Conservation (phyloP, 2,888 invertebrate species). For the Drosophila prolongata region DNA sequence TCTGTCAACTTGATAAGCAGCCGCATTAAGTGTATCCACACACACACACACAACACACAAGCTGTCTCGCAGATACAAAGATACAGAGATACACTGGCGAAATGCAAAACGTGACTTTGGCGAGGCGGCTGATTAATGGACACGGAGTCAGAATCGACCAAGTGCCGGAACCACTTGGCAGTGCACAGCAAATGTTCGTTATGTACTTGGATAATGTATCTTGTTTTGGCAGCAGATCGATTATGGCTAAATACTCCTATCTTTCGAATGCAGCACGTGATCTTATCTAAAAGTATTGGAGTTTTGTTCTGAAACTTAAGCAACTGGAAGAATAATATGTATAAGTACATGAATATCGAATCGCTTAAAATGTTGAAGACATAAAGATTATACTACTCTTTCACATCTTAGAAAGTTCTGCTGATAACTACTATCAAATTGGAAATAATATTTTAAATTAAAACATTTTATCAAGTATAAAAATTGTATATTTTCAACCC, state of each 20-base stretch:
- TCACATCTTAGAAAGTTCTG: too few species aligned
- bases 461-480: too few species aligned
- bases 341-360: too few species aligned
- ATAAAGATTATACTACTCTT: too few species aligned
- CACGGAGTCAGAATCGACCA: conserved; percentile 19
- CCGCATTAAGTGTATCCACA: conserved; percentile 58
- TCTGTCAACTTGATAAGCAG: conserved; percentile 76
- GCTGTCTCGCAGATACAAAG: conserved; percentile 17
- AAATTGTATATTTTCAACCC: too few species aligned
- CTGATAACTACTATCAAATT: too few species aligned
- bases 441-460: too few species aligned
- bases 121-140: conserved; percentile 66
- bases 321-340: too few species aligned
- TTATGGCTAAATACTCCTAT: conserved; percentile 12
- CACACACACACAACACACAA: conserved; percentile 25
- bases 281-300: background rate
- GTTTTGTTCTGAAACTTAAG: background rate
- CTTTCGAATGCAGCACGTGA: conserved; percentile 25
- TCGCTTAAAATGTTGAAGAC: too few species aligned
- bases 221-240: conserved; percentile 35
- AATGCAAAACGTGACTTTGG: conserved; percentile 74
- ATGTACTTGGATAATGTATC: conserved; percentile 40
- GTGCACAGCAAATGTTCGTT: conserved; percentile 28
- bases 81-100: conserved; percentile 42
- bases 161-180: conserved; percentile 40